Base-by-base conservation (phyloP, 92 coral and sea anemone genomes). In the Heliopora coerulea region DNA sequence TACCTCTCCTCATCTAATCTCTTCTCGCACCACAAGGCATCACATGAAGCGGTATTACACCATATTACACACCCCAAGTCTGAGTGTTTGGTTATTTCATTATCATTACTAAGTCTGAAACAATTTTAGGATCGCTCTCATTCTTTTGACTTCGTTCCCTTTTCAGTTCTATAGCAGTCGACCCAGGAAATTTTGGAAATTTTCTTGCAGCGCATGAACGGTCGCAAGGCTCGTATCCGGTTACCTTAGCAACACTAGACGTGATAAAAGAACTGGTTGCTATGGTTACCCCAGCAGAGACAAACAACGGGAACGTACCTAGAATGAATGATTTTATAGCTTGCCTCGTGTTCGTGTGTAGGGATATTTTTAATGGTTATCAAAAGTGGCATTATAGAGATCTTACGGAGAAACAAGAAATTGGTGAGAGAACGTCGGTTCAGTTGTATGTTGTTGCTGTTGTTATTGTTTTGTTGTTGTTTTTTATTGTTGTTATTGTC, bases 281-380 rank as follows among this genome's bases (percentile, higher is more conserved):
- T 75, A 96, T 91, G 21, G 83, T 93, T 40, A 83, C 89, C 18
- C 65, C 77, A 48, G 85, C 80, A 17, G 84, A 93, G 67, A 82
- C 83, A 14, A 27, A 60, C 24, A 72, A 66, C 11, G 80, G 67
- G 26, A 93, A 79, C 39, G 86, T 89, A 0, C 84, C 89, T 63
- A 85, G 87, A 48, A 83, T 93, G 29, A 84, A 85, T 13, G 96
- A 93, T 39, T 85, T 93, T 29, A 87, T 96, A 9, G 93, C 96
- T 0, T 88, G 98, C 64, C 74, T 87, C 63, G 89, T 93, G 56
- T 93, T 89, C 77, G 86, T 90, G 20, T 73, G 91, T 49, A 74
- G 96, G 31, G 99, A 95, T 64, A 88, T 89, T 8, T 95, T 95
- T 49, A 90, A 88, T 49, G 91, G 89, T 13, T 95, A 90, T 77